phyloP scores from a whole-genome alignment of 1,140 invertebrate genomes.

The Telenomus remus region DNA sequence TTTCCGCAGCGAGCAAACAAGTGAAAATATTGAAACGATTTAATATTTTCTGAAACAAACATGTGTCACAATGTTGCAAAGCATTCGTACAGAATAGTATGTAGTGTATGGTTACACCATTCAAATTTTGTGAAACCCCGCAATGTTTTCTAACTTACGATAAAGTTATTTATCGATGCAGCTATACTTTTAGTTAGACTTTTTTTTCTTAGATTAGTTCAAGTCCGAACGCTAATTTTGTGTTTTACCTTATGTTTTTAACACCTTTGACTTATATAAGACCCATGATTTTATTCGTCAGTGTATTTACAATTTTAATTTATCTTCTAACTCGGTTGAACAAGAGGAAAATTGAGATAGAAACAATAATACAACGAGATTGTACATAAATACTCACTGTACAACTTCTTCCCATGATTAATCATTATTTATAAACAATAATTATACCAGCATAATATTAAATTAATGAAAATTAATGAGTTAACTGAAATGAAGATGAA shows the following conservation, averaged over 20 bases:
- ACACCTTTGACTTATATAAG: conserved; percentile 19
- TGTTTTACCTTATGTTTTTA: conserved; percentile 16
- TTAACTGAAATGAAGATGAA: neutral
- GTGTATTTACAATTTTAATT: conserved; percentile 11
- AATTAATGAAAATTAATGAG: too few species aligned
- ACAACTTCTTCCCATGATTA: too few species aligned
- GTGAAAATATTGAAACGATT: too few species aligned
- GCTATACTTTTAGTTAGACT: conserved; percentile 28
- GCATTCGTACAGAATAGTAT: conserved; percentile 30
- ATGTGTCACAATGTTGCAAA: neutral
- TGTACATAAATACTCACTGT: conserved; percentile 21
- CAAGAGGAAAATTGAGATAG: neutral
- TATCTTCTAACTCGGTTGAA: neutral
- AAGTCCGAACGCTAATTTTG: conserved; percentile 21
- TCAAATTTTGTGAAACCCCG: conserved; percentile 19
- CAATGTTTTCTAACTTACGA: conserved; percentile 27
- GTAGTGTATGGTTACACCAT: conserved; percentile 9
- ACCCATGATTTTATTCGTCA: conserved; percentile 14
- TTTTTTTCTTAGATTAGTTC: conserved; percentile 24
- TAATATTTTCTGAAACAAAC: neutral
- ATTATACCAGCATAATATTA: too few species aligned
- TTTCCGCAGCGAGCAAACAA: too few species aligned
- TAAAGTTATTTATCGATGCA: conserved; percentile 15
- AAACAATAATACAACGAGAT: conserved; percentile 13
- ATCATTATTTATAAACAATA: too few species aligned